These are phyloP conservation scores for Sylvia borin DNA, from an alignment of 2,797 vertebrate species.

Conservation along the genomic window DNA sequence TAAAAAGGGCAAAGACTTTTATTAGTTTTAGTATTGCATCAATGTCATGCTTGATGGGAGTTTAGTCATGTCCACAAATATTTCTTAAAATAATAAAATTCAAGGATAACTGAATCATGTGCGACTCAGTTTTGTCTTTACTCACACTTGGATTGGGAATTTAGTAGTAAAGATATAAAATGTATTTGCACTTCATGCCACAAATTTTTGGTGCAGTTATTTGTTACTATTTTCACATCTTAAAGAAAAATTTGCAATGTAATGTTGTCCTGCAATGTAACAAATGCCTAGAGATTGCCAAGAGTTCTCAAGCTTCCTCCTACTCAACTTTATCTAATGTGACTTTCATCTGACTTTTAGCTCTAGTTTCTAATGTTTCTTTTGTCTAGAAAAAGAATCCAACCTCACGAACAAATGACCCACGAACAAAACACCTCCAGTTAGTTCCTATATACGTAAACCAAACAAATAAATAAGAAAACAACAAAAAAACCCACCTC, in stretches of 20 bases:
- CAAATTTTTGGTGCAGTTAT: neutral
- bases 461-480: neutral
- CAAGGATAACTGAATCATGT: neutral
- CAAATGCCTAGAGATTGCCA: neutral
- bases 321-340: neutral
- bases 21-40: neutral
- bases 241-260: neutral
- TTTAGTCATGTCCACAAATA: neutral
- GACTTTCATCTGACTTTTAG: neutral
- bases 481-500: accelerated
- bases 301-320: neutral
- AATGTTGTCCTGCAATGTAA: neutral
- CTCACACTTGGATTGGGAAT: neutral
- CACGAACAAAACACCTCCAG: neutral
- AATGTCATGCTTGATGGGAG: neutral
- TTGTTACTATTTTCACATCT: neutral
- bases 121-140: neutral
- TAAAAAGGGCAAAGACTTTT: neutral
- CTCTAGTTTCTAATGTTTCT: neutral
- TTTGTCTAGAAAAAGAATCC: neutral
- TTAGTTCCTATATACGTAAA: neutral
- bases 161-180: neutral
- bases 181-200: neutral
- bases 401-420: neutral
- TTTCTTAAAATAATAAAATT: neutral